Conservation (phyloP, 2,888 invertebrate species). For the Arrhopalites spinosus region DNA sequence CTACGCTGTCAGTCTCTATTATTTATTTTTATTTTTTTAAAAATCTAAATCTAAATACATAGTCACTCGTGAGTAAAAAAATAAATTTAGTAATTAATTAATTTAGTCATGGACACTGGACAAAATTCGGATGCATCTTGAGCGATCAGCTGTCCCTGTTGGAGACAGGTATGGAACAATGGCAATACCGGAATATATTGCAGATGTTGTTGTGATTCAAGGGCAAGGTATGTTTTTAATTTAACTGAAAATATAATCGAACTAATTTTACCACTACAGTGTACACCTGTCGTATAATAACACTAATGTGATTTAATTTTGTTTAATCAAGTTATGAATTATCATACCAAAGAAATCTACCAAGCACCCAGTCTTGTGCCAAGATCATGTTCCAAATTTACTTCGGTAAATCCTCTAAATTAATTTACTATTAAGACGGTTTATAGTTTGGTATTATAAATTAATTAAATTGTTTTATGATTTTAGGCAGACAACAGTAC, state of each 20-base stretch:
- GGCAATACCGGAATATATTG: constrained; percentile 65
- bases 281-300: too few species aligned
- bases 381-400: constrained; percentile 58
- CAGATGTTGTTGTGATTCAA: constrained; percentile 66
- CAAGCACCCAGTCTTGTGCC: constrained; percentile 67
- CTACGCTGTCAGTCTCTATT: constrained; percentile 56
- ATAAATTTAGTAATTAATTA: too few species aligned
- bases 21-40: too few species aligned
- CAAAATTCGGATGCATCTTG: constrained; percentile 64
- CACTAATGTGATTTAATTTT: too few species aligned
- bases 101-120: constrained; percentile 65
- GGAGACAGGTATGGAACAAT: constrained; percentile 64
- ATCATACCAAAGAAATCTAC: constrained; percentile 64
- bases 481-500: constrained; percentile 33
- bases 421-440: neutral
- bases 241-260: too few species aligned
- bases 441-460: neutral
- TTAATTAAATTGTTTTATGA: neutral
- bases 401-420: constrained; percentile 27
- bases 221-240: constrained; percentile 65
- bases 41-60: too few species aligned
- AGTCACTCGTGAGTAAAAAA: too few species aligned
- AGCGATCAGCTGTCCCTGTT: constrained; percentile 66
- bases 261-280: too few species aligned
- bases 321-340: constrained; percentile 60